Conservation (phyloP, 30 jellyfish, hydroid and myxozoan species). For the Aurelia sp. region DNA sequence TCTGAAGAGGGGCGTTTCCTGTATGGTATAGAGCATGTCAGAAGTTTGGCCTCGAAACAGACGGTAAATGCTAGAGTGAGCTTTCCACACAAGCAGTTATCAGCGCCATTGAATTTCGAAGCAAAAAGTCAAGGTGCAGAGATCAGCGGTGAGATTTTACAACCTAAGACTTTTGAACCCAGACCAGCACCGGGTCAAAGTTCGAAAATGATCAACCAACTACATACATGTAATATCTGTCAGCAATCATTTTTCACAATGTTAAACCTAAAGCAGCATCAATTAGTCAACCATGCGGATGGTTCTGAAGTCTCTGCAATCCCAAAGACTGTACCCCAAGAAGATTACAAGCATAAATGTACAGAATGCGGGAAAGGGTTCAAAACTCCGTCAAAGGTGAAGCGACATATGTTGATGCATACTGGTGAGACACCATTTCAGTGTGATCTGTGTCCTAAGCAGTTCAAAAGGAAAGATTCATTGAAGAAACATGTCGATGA, state of each 20-base stretch:
- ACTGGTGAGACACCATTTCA: slow-evolving; percentile 57
- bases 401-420: slow-evolving; percentile 49
- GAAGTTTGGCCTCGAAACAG: not conserved
- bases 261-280: slow-evolving; percentile 12
- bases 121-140: too few relatives aligned
- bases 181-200: slow-evolving; percentile 10
- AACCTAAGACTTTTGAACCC: too few relatives aligned
- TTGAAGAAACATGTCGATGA: slow-evolving; percentile 45
- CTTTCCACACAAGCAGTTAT: not conserved
- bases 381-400: slow-evolving; percentile 52
- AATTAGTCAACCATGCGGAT: slow-evolving; percentile 1
- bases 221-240: slow-evolving; percentile 25
- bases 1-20: not conserved
- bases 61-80: not conserved
- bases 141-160: too few relatives aligned
- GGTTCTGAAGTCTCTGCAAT: not conserved
- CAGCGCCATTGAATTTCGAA: too few relatives aligned
- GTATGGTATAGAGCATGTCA: not conserved
- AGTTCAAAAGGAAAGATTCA: slow-evolving; percentile 59
- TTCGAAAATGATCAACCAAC: slow-evolving; percentile 6
- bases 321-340: slow-evolving; percentile 11
- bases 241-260: slow-evolving; percentile 8
- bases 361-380: slow-evolving; percentile 61
- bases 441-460: slow-evolving; percentile 58
- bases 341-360: slow-evolving; percentile 31